Base-by-base conservation (phyloP, 1,140 invertebrate species). In the Magallana gigas region DNA sequence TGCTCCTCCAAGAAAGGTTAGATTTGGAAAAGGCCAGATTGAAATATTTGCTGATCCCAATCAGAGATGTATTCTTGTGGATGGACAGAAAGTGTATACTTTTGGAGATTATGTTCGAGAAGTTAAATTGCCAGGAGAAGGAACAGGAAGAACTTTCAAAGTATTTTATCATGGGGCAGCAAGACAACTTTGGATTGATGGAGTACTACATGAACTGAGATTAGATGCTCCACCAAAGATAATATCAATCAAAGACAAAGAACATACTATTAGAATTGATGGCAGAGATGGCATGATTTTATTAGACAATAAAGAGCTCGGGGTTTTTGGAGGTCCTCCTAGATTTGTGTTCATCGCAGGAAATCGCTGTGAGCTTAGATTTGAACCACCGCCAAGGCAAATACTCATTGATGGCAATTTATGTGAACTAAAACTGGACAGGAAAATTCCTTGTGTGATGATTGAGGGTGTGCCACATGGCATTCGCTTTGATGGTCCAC, bases 401-500 rank as follows among this genome's bases (percentile, higher is more conserved):
- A 98, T 98, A 56, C 96, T 96, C 62, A 98, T 99, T 85, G 98
- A 98, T 93, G 96, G 96, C 4, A 94, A 97, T 57, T 96, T 96
- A 0, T 96, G 97, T 91, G 97, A 98, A 93, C 97, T 99, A 71
- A 96, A 98, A 71, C 97, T 97, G 91, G 98, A 98, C 90, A 97
- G 97, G 29, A 96, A 97, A 60, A 97, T 96, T 3, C 98, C 98
- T 1, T 96, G 98, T 23, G 96, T 98, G 7, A 97, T 98, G 91
- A 96, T 96, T 88, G 92, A 95, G 90, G 95, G 95, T 71, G 93
- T 95, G 76, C 91, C 92, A 59, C 95, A 95, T 90, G 96, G 96
- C 87, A 97, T 99, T 57, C 96, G 97, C 90, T 97, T 99, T 88
- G 98, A 99, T 59, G 97, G 97, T 29, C 98, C 98, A 0, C 98